Evolutionary conservation across 2,888 invertebrate species (phyloP).

Genomic region (Merodon equestris): DNA sequence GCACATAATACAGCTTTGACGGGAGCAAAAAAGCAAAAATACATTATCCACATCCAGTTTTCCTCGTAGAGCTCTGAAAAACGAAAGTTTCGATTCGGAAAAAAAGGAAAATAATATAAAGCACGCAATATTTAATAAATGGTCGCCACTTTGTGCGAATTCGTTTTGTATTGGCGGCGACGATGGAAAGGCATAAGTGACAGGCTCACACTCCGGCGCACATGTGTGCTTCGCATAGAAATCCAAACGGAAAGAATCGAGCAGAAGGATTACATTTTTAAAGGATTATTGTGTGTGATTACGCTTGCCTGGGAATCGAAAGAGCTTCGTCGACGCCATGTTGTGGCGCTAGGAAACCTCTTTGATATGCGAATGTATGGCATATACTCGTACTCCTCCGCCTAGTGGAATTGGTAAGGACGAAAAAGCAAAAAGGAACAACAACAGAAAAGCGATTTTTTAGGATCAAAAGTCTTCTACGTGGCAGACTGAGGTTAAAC

Average conservation of each 20-base stretch:
- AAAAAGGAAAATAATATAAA: slow-evolving; percentile 38
- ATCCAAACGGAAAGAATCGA: slow-evolving; percentile 44
- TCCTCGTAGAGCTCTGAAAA: not conserved
- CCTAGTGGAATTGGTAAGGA: not conserved
- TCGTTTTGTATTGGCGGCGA: slow-evolving; percentile 35
- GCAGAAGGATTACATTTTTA: slow-evolving; percentile 67
- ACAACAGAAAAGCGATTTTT: slow-evolving; percentile 29
- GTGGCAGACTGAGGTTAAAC: slow-evolving; percentile 50
- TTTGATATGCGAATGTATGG: slow-evolving; percentile 51
- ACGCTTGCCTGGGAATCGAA: slow-evolving; percentile 58
- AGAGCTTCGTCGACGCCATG: slow-evolving; percentile 40
- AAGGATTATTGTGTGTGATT: slow-evolving; percentile 67
- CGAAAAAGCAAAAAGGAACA: slow-evolving; percentile 6
- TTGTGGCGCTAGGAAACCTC: slow-evolving; percentile 23
- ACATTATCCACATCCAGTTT: slow-evolving; percentile 25
- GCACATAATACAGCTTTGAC: slow-evolving; percentile 33
- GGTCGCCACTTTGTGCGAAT: slow-evolving; percentile 55
- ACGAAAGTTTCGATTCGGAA: slow-evolving; percentile 38
- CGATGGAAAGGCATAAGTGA: slow-evolving; percentile 2
- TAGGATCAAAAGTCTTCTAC: slow-evolving; percentile 54
- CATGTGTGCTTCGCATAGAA: no score
- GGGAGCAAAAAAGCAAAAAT: slow-evolving; percentile 26
- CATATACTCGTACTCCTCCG: slow-evolving; percentile 52
- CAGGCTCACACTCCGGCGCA: not conserved
- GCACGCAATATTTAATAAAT: slow-evolving; percentile 63